A percentile compares a stretch with the other conserved stretches of the same genome.
Evolutionary conservation across 2,113 vertebrate genomes (phyloP).

Genomic region (Corvus moneduloides): DNA sequence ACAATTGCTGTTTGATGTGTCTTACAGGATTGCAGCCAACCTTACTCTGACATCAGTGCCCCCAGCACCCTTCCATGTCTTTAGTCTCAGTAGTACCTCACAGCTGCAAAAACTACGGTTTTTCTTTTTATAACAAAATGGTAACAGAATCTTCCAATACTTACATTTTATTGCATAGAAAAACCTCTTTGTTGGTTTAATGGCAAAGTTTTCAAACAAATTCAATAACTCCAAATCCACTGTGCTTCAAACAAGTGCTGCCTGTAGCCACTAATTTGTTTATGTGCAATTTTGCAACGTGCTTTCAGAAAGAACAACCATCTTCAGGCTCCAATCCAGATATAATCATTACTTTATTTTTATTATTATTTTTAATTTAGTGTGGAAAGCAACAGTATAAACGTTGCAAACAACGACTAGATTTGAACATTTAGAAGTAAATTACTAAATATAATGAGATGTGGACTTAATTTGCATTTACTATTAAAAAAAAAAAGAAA

Average conservation of each 20-base stretch:
- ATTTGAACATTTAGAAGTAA: conserved; percentile 56
- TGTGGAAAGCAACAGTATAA: background rate
- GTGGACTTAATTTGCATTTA: conserved; percentile 62
- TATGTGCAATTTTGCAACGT: background rate
- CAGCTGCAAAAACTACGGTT: background rate
- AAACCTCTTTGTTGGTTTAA: background rate
- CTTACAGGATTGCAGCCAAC: background rate
- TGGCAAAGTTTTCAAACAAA: background rate
- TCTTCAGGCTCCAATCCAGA: background rate
- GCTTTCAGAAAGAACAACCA: background rate
- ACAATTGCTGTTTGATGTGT: background rate
- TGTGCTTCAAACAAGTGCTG: background rate
- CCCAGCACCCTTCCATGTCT: background rate
- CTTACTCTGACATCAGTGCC: background rate
- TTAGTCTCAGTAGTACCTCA: background rate
- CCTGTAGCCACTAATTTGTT: background rate
- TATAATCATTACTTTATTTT: conserved; percentile 4
- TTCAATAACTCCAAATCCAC: background rate
- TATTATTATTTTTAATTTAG: conserved; percentile 23
- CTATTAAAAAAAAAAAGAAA: conserved; percentile 51
- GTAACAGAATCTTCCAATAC: background rate
- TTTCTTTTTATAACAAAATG: background rate
- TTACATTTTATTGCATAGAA: background rate
- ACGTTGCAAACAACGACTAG: conserved; percentile 19
- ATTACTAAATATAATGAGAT: conserved; percentile 60